Percentiles rank a stretch among this genome's conserved stretches.
phyloP scores from a whole-genome alignment of 2,113 vertebrate species.

The Scomber japonicus region DNA sequence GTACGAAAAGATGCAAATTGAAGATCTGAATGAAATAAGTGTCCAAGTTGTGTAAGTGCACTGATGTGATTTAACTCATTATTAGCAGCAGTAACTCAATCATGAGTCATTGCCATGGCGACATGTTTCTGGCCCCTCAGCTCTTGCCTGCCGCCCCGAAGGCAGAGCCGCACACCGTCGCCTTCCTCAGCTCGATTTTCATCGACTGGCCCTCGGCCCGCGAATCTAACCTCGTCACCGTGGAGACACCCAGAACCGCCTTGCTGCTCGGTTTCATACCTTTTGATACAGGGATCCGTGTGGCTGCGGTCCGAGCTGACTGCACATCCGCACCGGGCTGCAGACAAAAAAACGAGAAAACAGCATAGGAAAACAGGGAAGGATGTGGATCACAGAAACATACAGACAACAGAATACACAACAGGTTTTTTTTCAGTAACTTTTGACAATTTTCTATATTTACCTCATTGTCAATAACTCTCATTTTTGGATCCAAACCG shows the following conservation, averaged over 20 bases:
- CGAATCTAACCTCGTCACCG: constrained; percentile 91
- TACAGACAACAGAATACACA: background rate
- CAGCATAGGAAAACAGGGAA: background rate
- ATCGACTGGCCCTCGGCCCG: constrained; percentile 92
- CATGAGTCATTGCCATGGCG: constrained; percentile 72
- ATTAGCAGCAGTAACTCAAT: constrained; percentile 29
- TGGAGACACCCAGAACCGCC: constrained; percentile 89
- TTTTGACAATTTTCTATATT: too few relatives aligned
- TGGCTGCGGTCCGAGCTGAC: constrained; percentile 87
- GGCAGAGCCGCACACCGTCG: constrained; percentile 83
- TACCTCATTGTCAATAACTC: too few relatives aligned
- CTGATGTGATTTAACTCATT: background rate
- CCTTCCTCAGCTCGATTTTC: constrained; percentile 98
- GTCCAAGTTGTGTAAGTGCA: background rate
- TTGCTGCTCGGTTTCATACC: constrained; percentile 94
- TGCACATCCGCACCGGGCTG: constrained; percentile 91
- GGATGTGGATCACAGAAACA: background rate
- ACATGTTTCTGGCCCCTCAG: constrained; percentile 71
- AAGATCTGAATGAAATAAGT: background rate
- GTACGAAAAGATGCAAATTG: background rate
- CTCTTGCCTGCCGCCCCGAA: too few relatives aligned
- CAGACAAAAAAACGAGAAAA: constrained; percentile 46
- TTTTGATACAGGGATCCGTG: constrained; percentile 96
- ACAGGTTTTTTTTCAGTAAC: too few relatives aligned
- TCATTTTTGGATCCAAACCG: too few relatives aligned